Percentiles rank a stretch among this genome's conserved stretches.
phyloP scores from a whole-genome alignment of 1,140 invertebrate species.

The Macrotrachela quadricornifera region DNA sequence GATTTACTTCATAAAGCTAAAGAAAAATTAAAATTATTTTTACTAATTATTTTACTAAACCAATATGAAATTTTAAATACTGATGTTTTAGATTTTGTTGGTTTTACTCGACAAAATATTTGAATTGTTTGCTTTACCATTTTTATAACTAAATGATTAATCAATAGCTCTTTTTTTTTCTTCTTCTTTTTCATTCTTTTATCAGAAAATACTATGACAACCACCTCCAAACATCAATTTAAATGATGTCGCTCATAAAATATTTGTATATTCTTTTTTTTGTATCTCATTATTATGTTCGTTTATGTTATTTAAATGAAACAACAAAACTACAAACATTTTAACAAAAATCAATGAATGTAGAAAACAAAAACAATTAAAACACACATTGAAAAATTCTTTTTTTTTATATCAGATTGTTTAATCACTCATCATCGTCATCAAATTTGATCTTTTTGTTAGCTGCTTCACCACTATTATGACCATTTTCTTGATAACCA shows the following conservation, averaged over 20 bases:
- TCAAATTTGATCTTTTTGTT: too few relatives aligned
- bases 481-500: too few relatives aligned
- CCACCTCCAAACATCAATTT: neutral
- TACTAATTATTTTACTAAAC: neutral
- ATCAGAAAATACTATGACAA: slow-evolving; percentile 8
- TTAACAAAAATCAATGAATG: too few relatives aligned
- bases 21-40: slow-evolving; percentile 6
- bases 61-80: slow-evolving; percentile 12
- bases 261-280: neutral
- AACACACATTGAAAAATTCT: too few relatives aligned
- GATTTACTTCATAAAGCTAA: slow-evolving; percentile 22
- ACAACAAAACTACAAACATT: too few relatives aligned
- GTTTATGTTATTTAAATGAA: too few relatives aligned
- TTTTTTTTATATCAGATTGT: too few relatives aligned
- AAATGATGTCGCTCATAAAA: neutral
- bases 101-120: slow-evolving; percentile 27
- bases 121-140: slow-evolving; percentile 32
- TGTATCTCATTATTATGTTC: neutral
- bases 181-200: neutral
- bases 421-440: neutral
- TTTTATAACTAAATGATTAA: neutral
- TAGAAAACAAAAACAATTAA: too few relatives aligned
- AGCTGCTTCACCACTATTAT: too few relatives aligned
- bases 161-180: slow-evolving; percentile 5
- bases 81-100: slow-evolving; percentile 22